Conservation (phyloP, 2,888 invertebrate genomes). For the Stomorhina lunata region DNA sequence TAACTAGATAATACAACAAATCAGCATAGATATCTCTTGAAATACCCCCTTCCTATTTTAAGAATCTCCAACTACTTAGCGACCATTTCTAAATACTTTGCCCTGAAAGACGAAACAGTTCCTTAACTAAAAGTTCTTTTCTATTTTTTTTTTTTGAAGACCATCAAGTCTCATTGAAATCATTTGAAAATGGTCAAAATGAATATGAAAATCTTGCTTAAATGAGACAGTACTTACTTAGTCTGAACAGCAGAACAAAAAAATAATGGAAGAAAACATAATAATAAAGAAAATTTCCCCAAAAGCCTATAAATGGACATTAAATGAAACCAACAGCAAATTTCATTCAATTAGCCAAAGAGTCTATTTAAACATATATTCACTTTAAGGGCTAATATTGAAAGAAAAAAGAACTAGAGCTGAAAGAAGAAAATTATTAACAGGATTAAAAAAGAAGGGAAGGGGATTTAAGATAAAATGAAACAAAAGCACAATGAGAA, state of each 20-base stretch:
- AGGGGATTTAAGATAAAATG: no score
- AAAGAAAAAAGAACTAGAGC: no score
- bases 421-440: no score
- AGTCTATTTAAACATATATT: no score
- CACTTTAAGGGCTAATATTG: no score
- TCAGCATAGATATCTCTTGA: no score
- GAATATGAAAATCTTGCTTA: background rate
- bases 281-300: no score
- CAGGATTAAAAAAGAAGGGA: no score
- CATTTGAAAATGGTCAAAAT: background rate
- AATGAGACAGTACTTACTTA: background rate
- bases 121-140: background rate
- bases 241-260: background rate
- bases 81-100: background rate
- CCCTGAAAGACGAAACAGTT: background rate
- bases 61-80: background rate
- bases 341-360: constrained; percentile 10
- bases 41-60: background rate
- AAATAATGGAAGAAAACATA: background rate
- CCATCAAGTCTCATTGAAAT: background rate
- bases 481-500: no score
- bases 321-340: constrained; percentile 9
- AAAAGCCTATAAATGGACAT: background rate
- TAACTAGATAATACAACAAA: constrained; percentile 12
- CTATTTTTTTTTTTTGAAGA: background rate